phyloP scores from a whole-genome alignment of 2,113 vertebrate genomes.

The Oncorhynchus clarkii region DNA sequence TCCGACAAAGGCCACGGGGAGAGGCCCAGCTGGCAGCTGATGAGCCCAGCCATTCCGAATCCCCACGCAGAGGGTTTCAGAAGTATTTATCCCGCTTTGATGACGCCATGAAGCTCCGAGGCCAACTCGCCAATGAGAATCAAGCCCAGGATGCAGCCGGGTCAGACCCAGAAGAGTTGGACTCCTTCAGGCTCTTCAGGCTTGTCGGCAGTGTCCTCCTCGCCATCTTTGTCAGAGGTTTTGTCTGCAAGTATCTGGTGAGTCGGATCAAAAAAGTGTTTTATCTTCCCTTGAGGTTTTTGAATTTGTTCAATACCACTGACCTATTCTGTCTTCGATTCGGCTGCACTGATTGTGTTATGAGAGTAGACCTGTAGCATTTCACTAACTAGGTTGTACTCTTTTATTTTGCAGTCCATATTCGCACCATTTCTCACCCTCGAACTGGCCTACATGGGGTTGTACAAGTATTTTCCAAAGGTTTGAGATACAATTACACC shows the following conservation, averaged over 20 bases:
- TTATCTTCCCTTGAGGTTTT: no score
- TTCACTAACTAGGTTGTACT: background rate
- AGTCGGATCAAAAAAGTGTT: slow-evolving; percentile 50
- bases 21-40: slow-evolving; percentile 77
- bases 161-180: slow-evolving; percentile 82
- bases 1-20: slow-evolving; percentile 74
- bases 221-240: slow-evolving; percentile 86
- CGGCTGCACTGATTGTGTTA: background rate
- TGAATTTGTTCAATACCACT: no score
- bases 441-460: slow-evolving; percentile 94
- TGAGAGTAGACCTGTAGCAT: background rate
- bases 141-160: slow-evolving; percentile 74
- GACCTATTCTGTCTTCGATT: background rate
- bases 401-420: slow-evolving; percentile 82
- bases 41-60: slow-evolving; percentile 67
- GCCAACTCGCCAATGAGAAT: slow-evolving; percentile 88
- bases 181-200: slow-evolving; percentile 88
- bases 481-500: slow-evolving; percentile 59
- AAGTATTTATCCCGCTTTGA: slow-evolving; percentile 91
- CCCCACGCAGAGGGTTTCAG: slow-evolving; percentile 78
- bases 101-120: slow-evolving; percentile 91
- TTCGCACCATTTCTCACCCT: slow-evolving; percentile 98
- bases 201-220: slow-evolving; percentile 88
- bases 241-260: slow-evolving; percentile 96
- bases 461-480: slow-evolving; percentile 98